These are phyloP conservation scores for Cancer borealis DNA, from an alignment of 2,888 invertebrate species.

Conservation along the genomic window DNA sequence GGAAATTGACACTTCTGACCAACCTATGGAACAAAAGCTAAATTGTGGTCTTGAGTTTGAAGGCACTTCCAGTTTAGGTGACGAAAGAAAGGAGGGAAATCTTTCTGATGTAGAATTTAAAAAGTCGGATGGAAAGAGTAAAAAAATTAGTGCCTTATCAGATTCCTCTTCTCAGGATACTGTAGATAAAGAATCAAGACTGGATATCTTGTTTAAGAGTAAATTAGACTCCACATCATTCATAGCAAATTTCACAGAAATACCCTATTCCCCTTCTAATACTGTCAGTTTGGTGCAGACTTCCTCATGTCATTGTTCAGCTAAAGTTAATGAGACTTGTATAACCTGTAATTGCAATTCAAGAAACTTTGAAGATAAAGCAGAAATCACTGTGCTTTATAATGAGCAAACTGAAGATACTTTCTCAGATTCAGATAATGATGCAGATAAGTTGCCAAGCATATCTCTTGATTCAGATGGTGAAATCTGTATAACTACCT, in stretches of 20 bases:
- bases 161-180: background rate
- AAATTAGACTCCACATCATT: background rate
- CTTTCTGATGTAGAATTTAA: background rate
- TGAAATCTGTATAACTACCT: conserved; percentile 61
- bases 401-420: background rate
- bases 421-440: background rate
- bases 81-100: background rate
- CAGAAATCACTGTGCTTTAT: background rate
- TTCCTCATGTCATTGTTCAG: background rate
- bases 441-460: background rate
- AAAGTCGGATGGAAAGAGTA: background rate
- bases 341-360: background rate
- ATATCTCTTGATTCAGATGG: conserved; percentile 62
- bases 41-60: background rate
- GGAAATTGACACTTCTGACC: background rate
- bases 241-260: background rate
- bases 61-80: background rate
- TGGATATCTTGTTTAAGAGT: background rate
- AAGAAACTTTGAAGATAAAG: background rate
- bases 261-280: background rate
- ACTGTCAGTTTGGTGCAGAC: background rate
- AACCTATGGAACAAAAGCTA: background rate
- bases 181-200: background rate
- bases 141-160: background rate
- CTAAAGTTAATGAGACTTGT: background rate